Percentiles rank a stretch among this genome's conserved stretches.
phyloP scores from a whole-genome alignment of 2,888 invertebrate species.

The Heliothis peltigera region DNA sequence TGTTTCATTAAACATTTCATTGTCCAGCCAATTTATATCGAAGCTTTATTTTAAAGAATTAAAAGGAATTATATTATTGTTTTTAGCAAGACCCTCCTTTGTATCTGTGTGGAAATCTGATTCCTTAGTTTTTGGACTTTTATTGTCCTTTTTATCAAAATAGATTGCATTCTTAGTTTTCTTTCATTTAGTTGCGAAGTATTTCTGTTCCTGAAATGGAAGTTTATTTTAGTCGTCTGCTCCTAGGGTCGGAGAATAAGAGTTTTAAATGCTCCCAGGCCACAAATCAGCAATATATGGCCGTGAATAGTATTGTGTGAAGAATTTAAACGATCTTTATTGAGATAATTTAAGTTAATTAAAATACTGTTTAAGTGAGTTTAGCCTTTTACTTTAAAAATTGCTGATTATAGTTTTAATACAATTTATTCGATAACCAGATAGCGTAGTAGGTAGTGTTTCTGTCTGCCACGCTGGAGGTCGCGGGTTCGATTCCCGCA shows the following conservation, averaged over 20 bases:
- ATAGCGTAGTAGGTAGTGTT: no score
- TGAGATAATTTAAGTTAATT: slow-evolving; percentile 10
- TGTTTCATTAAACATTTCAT: slow-evolving; percentile 78
- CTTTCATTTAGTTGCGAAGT: slow-evolving; percentile 26
- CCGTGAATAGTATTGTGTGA: slow-evolving; percentile 29
- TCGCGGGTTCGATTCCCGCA: no score
- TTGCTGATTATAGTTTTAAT: no score
- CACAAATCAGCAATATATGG: slow-evolving; percentile 46
- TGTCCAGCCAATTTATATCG: slow-evolving; percentile 74
- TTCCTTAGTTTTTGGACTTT: slow-evolving; percentile 52
- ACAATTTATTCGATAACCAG: no score
- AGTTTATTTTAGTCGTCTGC: slow-evolving; percentile 32
- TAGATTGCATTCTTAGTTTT: slow-evolving; percentile 54
- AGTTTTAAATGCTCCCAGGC: slow-evolving; percentile 19
- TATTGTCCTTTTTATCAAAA: slow-evolving; percentile 53
- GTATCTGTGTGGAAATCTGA: slow-evolving; percentile 65
- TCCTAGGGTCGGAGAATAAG: slow-evolving; percentile 31
- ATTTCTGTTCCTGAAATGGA: slow-evolving; percentile 53
- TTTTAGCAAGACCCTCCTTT: slow-evolving; percentile 62
- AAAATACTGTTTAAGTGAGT: not conserved
- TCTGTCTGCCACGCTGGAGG: no score
- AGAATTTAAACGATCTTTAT: slow-evolving; percentile 34
- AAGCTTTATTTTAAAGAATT: slow-evolving; percentile 65
- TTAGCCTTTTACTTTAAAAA: not conserved
- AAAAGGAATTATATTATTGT: slow-evolving; percentile 71